These are phyloP conservation scores for Listronotus oregonensis DNA, from an alignment of 1,140 invertebrate genomes.

Conservation along the genomic window DNA sequence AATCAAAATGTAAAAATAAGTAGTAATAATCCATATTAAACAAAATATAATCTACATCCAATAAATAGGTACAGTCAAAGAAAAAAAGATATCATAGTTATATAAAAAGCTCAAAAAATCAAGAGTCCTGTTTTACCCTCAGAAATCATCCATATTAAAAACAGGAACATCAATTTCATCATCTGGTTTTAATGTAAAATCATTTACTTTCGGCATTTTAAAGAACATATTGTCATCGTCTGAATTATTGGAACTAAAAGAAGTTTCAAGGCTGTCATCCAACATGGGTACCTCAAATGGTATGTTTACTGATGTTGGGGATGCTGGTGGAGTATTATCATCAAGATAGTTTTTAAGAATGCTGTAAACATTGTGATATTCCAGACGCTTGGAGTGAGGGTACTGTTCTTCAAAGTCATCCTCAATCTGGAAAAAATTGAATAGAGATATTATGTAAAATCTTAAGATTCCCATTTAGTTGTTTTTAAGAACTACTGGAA, in stretches of 20 bases:
- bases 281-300: background rate
- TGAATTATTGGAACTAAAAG: conserved; percentile 1
- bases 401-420: background rate
- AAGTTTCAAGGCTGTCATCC: background rate
- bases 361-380: conserved; percentile 1
- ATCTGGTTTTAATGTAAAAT: background rate
- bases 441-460: background rate
- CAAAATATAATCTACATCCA: too few species aligned
- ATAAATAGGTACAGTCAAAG: too few species aligned
- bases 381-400: background rate
- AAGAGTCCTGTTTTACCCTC: background rate
- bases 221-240: conserved; percentile 1
- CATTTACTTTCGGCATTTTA: background rate
- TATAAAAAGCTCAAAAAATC: too few species aligned
- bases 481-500: too few species aligned
- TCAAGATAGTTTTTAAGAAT: conserved; percentile 3
- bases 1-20: too few species aligned
- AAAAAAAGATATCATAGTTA: too few species aligned
- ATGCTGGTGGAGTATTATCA: conserved; percentile 1
- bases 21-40: too few species aligned
- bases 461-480: too few species aligned
- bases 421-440: background rate
- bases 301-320: background rate
- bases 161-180: conserved; percentile 2
- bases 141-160: conserved; percentile 4